Percentiles rank a stretch among this genome's conserved stretches.
Evolutionary conservation across 2,113 vertebrate genomes (phyloP).

Genomic region (Scartelaos histophorus): DNA sequence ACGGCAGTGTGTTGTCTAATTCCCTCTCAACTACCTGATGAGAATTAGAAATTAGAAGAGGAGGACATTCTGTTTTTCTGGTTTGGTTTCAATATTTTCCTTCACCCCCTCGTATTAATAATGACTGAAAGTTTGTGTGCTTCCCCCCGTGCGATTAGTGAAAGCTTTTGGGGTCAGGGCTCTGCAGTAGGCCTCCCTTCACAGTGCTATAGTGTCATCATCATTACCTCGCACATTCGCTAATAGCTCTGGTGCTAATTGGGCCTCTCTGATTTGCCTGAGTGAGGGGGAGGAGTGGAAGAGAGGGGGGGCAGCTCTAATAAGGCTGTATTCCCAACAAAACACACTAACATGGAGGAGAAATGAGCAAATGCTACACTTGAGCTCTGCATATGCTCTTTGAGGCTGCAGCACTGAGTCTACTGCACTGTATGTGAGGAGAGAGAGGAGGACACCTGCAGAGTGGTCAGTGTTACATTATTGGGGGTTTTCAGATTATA

Average conservation of each 20-base stretch:
- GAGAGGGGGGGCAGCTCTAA: slow-evolving; percentile 49
- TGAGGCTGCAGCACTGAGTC: too few species aligned
- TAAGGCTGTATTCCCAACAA: slow-evolving; percentile 45
- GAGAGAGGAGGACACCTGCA: too few species aligned
- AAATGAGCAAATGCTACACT: slow-evolving; percentile 11
- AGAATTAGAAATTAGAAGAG: too few species aligned
- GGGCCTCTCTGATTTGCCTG: slow-evolving; percentile 48
- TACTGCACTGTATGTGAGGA: too few species aligned
- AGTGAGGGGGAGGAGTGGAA: slow-evolving; percentile 36
- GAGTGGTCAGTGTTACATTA: too few species aligned
- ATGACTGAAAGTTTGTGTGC: slow-evolving; percentile 7
- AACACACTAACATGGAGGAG: slow-evolving; percentile 37
- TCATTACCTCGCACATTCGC: slow-evolving; percentile 38
- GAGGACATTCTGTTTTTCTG: not conserved
- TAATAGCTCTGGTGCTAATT: slow-evolving; percentile 54
- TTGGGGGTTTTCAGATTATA: too few species aligned
- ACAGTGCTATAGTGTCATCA: slow-evolving; percentile 28
- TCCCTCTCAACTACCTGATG: too few species aligned
- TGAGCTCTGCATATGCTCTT: too few species aligned
- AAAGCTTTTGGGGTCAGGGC: slow-evolving; percentile 44
- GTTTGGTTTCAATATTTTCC: not conserved
- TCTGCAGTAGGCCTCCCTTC: slow-evolving; percentile 42
- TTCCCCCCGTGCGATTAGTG: slow-evolving; percentile 21
- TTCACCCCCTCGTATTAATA: slow-evolving; percentile 12
- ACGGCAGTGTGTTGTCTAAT: too few species aligned